These are phyloP conservation scores for Aix galericulata DNA, from an alignment of 2,113 vertebrate genomes.

Conservation along the genomic window DNA sequence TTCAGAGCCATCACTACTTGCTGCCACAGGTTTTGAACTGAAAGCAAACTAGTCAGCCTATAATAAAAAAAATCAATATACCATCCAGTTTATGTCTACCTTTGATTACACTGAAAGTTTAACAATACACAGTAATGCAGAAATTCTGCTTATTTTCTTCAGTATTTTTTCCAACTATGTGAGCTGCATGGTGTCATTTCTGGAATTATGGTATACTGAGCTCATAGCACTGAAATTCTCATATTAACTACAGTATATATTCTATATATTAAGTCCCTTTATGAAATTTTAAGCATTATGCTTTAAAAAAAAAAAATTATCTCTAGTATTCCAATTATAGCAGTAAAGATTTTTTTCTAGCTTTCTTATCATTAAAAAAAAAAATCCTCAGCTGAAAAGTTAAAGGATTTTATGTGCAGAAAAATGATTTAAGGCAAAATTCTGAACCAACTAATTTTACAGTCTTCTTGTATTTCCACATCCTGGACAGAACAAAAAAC, in stretches of 20 bases:
- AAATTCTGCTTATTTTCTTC: slow-evolving; percentile 7
- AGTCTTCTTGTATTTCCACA: background rate
- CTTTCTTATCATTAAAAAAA: background rate
- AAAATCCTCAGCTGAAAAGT: background rate
- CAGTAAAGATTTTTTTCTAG: background rate
- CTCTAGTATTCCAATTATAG: background rate
- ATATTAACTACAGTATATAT: background rate
- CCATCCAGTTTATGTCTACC: background rate
- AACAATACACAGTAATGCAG: slow-evolving; percentile 1
- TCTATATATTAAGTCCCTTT: background rate
- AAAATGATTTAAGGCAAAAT: background rate
- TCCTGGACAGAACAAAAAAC: background rate
- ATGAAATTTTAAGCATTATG: background rate
- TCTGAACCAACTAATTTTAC: background rate
- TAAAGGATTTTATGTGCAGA: background rate
- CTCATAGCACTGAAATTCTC: background rate
- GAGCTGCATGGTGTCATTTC: background rate
- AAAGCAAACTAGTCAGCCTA: slow-evolving; percentile 39
- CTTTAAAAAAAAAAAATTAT: background rate
- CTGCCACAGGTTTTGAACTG: slow-evolving; percentile 17
- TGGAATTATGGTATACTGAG: background rate
- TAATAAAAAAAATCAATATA: slow-evolving; percentile 61
- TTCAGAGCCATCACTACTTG: slow-evolving; percentile 15
- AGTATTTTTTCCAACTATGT: background rate
- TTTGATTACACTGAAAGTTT: slow-evolving; percentile 49